Percentiles rank a stretch among this genome's conserved stretches.
Evolutionary conservation across 1,140 invertebrate species (phyloP).

Genomic region (Sminthurinus signatus): DNA sequence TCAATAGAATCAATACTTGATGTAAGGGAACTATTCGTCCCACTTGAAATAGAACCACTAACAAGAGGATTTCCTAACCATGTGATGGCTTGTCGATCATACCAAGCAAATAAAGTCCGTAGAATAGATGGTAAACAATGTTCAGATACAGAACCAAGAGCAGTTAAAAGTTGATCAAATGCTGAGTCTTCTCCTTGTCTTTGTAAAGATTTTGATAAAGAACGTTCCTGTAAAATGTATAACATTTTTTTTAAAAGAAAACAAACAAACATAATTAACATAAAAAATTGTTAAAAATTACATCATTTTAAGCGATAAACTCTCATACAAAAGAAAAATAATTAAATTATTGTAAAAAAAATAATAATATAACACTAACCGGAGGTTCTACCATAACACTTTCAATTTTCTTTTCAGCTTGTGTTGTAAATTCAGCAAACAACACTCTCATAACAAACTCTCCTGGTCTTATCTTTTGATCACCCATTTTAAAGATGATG

Average conservation of each 20-base stretch:
- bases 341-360: too few relatives aligned
- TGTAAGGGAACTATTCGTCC: slow-evolving; percentile 29
- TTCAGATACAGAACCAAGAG: slow-evolving; percentile 89
- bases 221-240: slow-evolving; percentile 62
- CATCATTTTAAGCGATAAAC: too few relatives aligned
- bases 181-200: slow-evolving; percentile 89
- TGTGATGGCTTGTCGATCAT: slow-evolving; percentile 73
- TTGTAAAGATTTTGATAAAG: slow-evolving; percentile 86
- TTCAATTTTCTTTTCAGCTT: slow-evolving; percentile 93
- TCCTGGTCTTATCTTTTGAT: slow-evolving; percentile 58
- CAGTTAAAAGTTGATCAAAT: slow-evolving; percentile 89
- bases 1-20: slow-evolving; percentile 28
- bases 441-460: slow-evolving; percentile 92
- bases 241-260: neutral
- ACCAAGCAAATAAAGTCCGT: slow-evolving; percentile 91
- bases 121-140: slow-evolving; percentile 94
- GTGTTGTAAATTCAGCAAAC: slow-evolving; percentile 87
- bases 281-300: too few relatives aligned
- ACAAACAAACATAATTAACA: neutral
- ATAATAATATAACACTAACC: too few relatives aligned
- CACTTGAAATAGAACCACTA: slow-evolving; percentile 34
- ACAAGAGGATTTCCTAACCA: slow-evolving; percentile 43
- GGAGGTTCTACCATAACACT: slow-evolving; percentile 81
- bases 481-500: slow-evolving; percentile 22
- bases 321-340: too few relatives aligned